phyloP scores from a whole-genome alignment of 2,888 invertebrate genomes.

The Chorisops tibialis region DNA sequence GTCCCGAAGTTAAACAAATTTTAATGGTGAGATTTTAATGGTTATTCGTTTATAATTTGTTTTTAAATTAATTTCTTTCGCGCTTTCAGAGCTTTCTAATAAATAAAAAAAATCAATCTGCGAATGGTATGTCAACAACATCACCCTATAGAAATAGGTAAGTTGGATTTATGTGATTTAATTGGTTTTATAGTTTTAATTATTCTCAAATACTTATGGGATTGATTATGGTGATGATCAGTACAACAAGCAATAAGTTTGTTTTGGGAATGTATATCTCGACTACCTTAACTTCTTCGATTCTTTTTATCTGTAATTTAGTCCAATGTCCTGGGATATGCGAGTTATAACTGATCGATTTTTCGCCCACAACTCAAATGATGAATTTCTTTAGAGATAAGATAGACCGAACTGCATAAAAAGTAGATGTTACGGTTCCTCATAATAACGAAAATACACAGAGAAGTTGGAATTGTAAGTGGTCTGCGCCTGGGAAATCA shows the following conservation, averaged over 20 bases:
- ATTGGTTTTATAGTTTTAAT: background rate
- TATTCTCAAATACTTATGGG: background rate
- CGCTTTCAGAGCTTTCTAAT: slow-evolving; percentile 69
- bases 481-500: too few relatives aligned
- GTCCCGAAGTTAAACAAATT: slow-evolving; percentile 93
- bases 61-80: background rate
- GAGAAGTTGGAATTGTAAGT: too few relatives aligned
- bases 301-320: background rate
- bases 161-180: slow-evolving; percentile 37
- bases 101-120: slow-evolving; percentile 75
- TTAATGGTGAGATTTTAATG: slow-evolving; percentile 66
- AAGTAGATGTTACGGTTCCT: too few relatives aligned
- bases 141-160: slow-evolving; percentile 78
- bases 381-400: too few relatives aligned
- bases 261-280: background rate
- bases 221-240: background rate
- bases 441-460: too few relatives aligned
- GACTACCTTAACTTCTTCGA: background rate
- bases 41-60: slow-evolving; percentile 20
- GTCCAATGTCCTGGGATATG: too few relatives aligned
- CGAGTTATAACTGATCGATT: too few relatives aligned
- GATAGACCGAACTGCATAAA: too few relatives aligned
- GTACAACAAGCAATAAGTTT: background rate
- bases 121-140: slow-evolving; percentile 65
- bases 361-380: too few relatives aligned